Conservation (phyloP, 2,888 invertebrate genomes). For the Xanthia togata region DNA sequence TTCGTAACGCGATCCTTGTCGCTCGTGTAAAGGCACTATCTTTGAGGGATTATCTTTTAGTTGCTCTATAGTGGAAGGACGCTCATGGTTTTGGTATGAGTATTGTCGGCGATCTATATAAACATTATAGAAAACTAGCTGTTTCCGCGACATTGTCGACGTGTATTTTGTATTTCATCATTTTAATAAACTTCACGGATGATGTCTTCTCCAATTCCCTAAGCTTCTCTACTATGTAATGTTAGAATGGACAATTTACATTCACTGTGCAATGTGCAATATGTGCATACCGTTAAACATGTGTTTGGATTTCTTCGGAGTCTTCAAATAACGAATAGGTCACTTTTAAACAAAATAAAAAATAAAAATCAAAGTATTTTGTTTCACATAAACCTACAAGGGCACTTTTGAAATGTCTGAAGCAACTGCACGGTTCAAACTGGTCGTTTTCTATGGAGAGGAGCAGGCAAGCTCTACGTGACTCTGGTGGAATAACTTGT, state of each 20-base stretch:
- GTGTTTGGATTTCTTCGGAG: neutral
- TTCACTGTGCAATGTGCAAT: neutral
- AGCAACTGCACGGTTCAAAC: too few relatives aligned
- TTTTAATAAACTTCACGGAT: too few relatives aligned
- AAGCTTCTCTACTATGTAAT: too few relatives aligned
- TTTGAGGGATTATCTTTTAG: conserved; percentile 55
- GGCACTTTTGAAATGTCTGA: too few relatives aligned
- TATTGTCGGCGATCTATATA: neutral
- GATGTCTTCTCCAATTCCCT: too few relatives aligned
- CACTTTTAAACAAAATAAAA: neutral
- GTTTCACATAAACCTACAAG: too few relatives aligned
- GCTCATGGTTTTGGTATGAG: conserved; percentile 6
- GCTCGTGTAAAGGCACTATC: conserved; percentile 64
- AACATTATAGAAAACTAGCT: neutral
- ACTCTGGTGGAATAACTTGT: too few relatives aligned
- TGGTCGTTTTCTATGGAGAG: too few relatives aligned
- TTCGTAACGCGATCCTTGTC: conserved; percentile 63
- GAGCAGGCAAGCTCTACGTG: too few relatives aligned
- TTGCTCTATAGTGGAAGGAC: conserved; percentile 25
- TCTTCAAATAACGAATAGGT: neutral
- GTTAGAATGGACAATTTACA: neutral
- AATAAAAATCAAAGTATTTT: too few relatives aligned
- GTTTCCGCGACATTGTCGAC: neutral
- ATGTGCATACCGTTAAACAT: neutral
- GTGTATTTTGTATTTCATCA: neutral